Conservation (phyloP, 2,888 invertebrate genomes). For the Acanthosoma haemorrhoidale region DNA sequence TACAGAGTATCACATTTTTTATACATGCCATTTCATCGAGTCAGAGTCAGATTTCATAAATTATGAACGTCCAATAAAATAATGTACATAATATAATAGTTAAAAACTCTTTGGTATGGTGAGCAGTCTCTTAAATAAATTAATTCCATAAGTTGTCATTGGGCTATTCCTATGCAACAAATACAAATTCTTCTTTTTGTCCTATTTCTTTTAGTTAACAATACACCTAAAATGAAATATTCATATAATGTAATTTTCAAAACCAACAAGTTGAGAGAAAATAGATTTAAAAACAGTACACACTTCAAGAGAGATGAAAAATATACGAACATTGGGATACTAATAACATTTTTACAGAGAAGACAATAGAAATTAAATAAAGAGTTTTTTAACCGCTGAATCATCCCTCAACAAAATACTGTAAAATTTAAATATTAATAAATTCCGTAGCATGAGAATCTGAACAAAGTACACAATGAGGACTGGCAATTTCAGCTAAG, state of each 20-base stretch:
- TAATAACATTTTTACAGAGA: not conserved
- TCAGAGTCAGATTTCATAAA: too few relatives aligned
- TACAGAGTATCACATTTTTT: not conserved
- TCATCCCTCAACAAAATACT: too few relatives aligned
- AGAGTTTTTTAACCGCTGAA: not conserved
- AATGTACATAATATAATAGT: not conserved
- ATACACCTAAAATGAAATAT: constrained; percentile 22
- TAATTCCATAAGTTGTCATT: not conserved
- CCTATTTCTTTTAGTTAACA: constrained; percentile 24
- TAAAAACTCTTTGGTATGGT: not conserved
- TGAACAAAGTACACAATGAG: too few relatives aligned
- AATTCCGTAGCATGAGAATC: too few relatives aligned
- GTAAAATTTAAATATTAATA: too few relatives aligned
- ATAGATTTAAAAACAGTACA: not conserved
- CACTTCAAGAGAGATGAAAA: constrained; percentile 1
- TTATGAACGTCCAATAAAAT: not conserved
- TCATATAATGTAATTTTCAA: not conserved
- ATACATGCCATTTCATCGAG: not conserved
- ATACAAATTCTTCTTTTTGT: constrained; percentile 21
- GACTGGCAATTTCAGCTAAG: too few relatives aligned
- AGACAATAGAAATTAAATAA: not conserved
- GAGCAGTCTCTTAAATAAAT: constrained; percentile 1
- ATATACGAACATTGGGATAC: not conserved
- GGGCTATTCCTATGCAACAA: constrained; percentile 7
- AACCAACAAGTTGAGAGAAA: not conserved